Percentiles rank a stretch among this genome's conserved stretches.
These are phyloP conservation scores for Lymantria monacha DNA, from an alignment of 2,888 invertebrate genomes.

Conservation along the genomic window DNA sequence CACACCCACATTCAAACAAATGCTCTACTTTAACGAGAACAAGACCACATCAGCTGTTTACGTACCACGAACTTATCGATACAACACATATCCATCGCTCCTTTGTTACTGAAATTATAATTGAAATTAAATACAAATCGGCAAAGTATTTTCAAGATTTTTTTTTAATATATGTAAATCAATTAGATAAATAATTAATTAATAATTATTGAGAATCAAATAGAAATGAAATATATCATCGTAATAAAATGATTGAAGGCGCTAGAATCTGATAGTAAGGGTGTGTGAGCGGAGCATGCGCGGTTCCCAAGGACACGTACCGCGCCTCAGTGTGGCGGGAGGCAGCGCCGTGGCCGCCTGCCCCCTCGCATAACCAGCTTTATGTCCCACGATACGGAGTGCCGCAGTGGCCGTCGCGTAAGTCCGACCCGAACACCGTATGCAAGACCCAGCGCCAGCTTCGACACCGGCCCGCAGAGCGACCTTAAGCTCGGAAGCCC, in stretches of 20 bases:
- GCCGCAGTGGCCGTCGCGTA: constrained; percentile 66
- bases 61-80: constrained; percentile 23
- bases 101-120: constrained; percentile 7
- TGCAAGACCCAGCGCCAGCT: constrained; percentile 61
- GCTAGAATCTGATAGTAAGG: constrained; percentile 65
- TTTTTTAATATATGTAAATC: not conserved
- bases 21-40: constrained; percentile 24
- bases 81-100: constrained; percentile 28
- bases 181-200: no score
- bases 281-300: constrained; percentile 67
- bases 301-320: constrained; percentile 68
- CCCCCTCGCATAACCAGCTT: constrained; percentile 35
- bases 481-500: constrained; percentile 72
- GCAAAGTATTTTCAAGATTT: constrained; percentile 17
- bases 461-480: constrained; percentile 64
- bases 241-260: constrained; percentile 52
- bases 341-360: constrained; percentile 70
- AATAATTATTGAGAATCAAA: not conserved
- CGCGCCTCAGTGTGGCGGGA: constrained; percentile 75
- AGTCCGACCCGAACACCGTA: constrained; percentile 59
- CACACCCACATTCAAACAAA: constrained; percentile 48
- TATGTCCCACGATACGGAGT: constrained; percentile 60
- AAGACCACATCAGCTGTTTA: constrained; percentile 30
- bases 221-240: constrained; percentile 42
- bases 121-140: constrained; percentile 6